These are phyloP conservation scores for Cheilosia soror DNA, from an alignment of 2,888 invertebrate genomes.

Conservation along the genomic window DNA sequence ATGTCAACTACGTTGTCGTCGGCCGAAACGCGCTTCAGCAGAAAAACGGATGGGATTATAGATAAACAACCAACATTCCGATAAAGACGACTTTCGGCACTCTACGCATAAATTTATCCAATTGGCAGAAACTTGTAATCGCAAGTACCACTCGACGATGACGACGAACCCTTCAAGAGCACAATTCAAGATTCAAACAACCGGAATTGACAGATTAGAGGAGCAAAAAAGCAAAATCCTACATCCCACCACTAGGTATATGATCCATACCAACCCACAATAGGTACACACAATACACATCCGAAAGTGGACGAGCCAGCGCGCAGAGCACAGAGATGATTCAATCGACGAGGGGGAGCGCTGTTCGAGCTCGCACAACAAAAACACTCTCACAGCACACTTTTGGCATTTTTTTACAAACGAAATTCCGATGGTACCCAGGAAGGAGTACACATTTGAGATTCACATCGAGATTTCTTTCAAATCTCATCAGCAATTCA, in stretches of 20 bases:
- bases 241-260: constrained; percentile 17
- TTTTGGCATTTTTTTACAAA: constrained; percentile 51
- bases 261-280: constrained; percentile 24
- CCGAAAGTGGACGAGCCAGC: constrained; percentile 28
- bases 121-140: constrained; percentile 15
- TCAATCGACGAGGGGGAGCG: constrained; percentile 32
- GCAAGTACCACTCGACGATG: constrained; percentile 27
- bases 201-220: constrained; percentile 62
- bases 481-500: constrained; percentile 22
- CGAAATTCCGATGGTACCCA: constrained; percentile 60
- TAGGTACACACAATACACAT: constrained; percentile 34
- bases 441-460: constrained; percentile 31
- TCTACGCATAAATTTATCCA: constrained; percentile 21
- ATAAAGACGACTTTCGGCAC: constrained; percentile 40
- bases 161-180: constrained; percentile 15
- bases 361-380: neutral
- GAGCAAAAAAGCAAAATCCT: constrained; percentile 32
- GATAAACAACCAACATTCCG: constrained; percentile 27
- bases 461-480: constrained; percentile 36
- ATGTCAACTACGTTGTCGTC: constrained; percentile 20
- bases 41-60: constrained; percentile 20
- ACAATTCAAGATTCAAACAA: constrained; percentile 48
- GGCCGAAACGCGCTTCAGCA: neutral
- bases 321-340: constrained; percentile 31
- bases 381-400: constrained; percentile 31